Percentiles rank a stretch among this genome's conserved stretches.
These are phyloP conservation scores for Sturnus vulgaris DNA, from an alignment of 2,113 vertebrate species.

Conservation along the genomic window DNA sequence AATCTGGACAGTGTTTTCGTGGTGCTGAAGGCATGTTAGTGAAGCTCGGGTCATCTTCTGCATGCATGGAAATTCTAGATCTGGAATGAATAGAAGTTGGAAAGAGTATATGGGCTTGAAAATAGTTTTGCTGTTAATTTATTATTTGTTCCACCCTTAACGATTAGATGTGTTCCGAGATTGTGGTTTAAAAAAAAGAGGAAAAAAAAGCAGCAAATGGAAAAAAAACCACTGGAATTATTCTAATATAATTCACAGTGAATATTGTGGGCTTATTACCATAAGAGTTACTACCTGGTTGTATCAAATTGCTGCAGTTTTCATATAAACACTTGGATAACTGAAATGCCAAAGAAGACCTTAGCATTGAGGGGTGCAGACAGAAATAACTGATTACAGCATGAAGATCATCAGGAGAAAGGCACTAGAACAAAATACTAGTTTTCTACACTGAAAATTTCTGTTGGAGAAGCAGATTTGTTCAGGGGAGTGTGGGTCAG, in stretches of 20 bases:
- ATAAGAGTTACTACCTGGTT: not conserved
- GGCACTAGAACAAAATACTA: not conserved
- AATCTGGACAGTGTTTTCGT: not conserved
- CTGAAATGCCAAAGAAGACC: not conserved
- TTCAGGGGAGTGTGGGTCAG: not conserved
- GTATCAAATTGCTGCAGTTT: not conserved
- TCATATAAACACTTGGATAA: not conserved
- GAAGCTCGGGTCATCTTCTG: not conserved
- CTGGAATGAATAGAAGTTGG: not conserved
- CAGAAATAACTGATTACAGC: not conserved
- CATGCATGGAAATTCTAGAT: not conserved
- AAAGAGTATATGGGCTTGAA: not conserved
- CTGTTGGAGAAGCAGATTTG: not conserved
- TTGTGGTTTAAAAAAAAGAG: not conserved
- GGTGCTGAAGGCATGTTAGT: not conserved
- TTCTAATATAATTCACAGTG: not conserved
- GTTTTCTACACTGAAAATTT: not conserved
- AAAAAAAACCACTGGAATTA: not conserved
- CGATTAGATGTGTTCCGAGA: not conserved
- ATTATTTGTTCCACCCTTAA: not conserved
- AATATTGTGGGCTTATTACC: not conserved
- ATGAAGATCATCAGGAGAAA: not conserved
- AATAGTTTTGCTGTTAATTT: not conserved
- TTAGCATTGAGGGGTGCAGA: not conserved
- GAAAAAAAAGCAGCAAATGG: not conserved